Evolutionary conservation across 2,113 vertebrate species (phyloP).

Genomic region (Bos javanicus): DNA sequence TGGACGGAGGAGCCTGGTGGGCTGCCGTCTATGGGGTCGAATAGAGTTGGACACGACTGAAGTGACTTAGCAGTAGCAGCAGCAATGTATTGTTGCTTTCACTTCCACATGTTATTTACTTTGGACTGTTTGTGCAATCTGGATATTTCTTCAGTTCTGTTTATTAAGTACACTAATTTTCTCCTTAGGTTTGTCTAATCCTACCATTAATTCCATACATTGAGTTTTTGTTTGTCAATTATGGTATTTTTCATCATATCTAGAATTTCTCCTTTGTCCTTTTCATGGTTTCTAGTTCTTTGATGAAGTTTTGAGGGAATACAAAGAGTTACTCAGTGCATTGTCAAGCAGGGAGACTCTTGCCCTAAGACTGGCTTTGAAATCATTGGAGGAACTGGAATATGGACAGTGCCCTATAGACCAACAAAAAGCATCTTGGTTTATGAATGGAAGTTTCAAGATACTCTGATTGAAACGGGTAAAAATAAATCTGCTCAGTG

Average conservation of each 20-base stretch:
- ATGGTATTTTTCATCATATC: background rate
- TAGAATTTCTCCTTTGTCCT: background rate
- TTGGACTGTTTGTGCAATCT: background rate
- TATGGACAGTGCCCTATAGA: background rate
- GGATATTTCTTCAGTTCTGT: background rate
- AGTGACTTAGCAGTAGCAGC: too few relatives aligned
- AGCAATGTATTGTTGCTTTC: background rate
- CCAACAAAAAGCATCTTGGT: background rate
- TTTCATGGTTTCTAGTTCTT: background rate
- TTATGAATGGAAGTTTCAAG: background rate
- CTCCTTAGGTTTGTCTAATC: background rate
- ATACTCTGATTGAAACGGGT: background rate
- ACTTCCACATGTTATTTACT: background rate
- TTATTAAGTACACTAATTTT: background rate
- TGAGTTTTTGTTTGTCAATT: conserved; percentile 7
- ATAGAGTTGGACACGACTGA: too few relatives aligned
- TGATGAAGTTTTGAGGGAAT: background rate
- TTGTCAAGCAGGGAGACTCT: background rate
- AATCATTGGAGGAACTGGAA: background rate
- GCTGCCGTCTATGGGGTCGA: too few relatives aligned
- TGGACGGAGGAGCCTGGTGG: too few relatives aligned
- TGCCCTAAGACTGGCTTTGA: background rate
- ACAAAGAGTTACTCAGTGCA: background rate
- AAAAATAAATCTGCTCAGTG: background rate
- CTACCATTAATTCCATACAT: background rate